These are phyloP conservation scores for Blomia tropicalis DNA, from an alignment of 2,888 invertebrate genomes.

Conservation along the genomic window DNA sequence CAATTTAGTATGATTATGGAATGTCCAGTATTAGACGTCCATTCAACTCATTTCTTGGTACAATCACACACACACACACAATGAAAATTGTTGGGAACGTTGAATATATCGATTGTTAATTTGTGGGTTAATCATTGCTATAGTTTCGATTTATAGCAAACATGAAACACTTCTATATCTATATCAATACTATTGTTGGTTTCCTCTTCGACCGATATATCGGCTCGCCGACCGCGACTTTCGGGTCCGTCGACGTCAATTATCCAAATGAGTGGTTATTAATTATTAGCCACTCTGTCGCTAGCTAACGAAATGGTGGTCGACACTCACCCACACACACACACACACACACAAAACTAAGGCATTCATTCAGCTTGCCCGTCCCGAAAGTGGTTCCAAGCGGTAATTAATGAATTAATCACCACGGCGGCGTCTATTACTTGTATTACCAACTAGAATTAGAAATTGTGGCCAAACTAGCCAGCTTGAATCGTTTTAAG, in stretches of 20 bases:
- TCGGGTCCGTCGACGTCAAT: neutral
- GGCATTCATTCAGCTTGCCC: no score
- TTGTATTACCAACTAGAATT: no score
- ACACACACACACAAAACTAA: no score
- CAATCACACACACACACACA: neutral
- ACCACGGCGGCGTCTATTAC: no score
- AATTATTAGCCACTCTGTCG: neutral
- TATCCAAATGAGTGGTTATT: constrained; percentile 11
- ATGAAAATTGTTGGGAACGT: neutral
- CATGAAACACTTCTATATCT: neutral
- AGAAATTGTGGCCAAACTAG: no score
- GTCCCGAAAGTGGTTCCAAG: no score
- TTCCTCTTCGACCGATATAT: neutral
- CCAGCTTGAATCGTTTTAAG: no score
- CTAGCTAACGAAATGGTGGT: neutral
- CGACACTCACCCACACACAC: no score
- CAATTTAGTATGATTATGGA: no score
- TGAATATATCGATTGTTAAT: neutral
- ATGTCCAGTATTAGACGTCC: no score
- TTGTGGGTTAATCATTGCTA: no score
- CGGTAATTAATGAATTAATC: constrained; percentile 13
- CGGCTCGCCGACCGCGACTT: no score
- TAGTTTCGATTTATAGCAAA: neutral
- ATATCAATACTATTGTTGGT: neutral
- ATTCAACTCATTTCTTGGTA: neutral